Evolutionary conservation across 92 coral and sea anemone species (phyloP).

Genomic region (Umimayanthus chanpuru): DNA sequence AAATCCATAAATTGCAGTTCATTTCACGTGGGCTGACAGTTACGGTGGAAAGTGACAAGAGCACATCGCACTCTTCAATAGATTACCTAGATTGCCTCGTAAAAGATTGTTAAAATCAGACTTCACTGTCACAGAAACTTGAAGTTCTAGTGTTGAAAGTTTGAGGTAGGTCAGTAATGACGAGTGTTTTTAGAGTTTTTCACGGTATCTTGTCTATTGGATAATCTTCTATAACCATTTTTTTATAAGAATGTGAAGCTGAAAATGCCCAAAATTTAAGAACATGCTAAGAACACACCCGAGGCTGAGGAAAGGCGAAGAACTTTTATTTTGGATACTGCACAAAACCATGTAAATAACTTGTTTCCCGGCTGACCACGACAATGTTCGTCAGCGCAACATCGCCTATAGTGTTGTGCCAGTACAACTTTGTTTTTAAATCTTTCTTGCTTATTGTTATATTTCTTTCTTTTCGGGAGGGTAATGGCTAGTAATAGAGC

Average conservation of each 20-base stretch:
- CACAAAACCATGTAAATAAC: no score
- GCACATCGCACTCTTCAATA: neutral
- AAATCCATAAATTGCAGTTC: neutral
- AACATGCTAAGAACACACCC: no score
- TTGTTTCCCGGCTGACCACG: no score
- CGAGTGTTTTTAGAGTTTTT: neutral
- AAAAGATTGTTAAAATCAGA: neutral
- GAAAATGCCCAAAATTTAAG: no score
- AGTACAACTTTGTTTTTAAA: no score
- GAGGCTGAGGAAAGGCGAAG: no score
- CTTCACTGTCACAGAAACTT: neutral
- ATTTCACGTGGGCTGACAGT: neutral
- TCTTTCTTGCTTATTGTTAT: no score
- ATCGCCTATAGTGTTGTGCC: neutral
- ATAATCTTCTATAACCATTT: neutral
- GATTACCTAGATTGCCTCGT: neutral
- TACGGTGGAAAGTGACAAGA: neutral
- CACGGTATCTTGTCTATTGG: neutral
- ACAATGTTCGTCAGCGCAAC: no score
- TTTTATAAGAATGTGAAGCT: no score
- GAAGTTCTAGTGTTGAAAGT: neutral
- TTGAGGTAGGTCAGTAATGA: neutral
- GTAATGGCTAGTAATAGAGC: no score
- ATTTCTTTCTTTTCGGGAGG: no score
- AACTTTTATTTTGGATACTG: no score